phyloP scores from a whole-genome alignment of 30 jellyfish, hydroid and myxozoan genomes.

The Clytia hemisphaerica region DNA sequence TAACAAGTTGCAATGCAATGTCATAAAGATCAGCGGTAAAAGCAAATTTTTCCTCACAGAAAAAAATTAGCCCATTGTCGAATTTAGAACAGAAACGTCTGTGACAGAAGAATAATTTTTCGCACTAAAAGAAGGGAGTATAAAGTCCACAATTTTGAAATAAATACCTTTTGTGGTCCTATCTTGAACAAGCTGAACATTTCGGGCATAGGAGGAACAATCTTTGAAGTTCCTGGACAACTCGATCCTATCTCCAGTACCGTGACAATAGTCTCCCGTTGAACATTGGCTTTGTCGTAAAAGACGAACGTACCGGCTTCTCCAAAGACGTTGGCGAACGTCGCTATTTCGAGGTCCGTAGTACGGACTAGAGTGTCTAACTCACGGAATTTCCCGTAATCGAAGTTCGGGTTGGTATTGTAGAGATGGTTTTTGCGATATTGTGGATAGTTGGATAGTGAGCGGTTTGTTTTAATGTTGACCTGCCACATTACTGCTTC shows the following conservation, averaged over 20 bases:
- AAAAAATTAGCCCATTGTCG: no score
- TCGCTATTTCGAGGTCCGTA: conserved; percentile 62
- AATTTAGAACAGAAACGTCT: no score
- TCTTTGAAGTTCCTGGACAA: conserved; percentile 56
- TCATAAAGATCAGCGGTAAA: no score
- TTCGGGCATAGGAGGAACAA: conserved; percentile 43
- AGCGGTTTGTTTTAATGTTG: conserved; percentile 53
- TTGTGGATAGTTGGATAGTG: conserved; percentile 77
- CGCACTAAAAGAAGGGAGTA: no score
- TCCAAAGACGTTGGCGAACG: conserved; percentile 70
- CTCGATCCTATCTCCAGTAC: conserved; percentile 76
- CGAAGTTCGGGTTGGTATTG: conserved; percentile 86
- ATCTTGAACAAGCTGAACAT: conserved; percentile 24
- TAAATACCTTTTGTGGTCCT: conserved; percentile 34
- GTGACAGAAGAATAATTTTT: no score
- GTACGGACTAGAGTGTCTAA: conserved; percentile 60
- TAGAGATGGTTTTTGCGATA: conserved; percentile 74
- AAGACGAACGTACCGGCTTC: conserved; percentile 92
- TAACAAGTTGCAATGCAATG: no score
- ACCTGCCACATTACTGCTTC: conserved; percentile 68
- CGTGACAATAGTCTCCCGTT: conserved; percentile 79
- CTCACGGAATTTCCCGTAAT: conserved; percentile 89
- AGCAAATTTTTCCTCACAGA: no score
- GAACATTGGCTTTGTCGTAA: conserved; percentile 71
- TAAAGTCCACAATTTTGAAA: no score